These are phyloP conservation scores for Sericinus montela DNA, from an alignment of 2,888 invertebrate genomes.

Conservation along the genomic window DNA sequence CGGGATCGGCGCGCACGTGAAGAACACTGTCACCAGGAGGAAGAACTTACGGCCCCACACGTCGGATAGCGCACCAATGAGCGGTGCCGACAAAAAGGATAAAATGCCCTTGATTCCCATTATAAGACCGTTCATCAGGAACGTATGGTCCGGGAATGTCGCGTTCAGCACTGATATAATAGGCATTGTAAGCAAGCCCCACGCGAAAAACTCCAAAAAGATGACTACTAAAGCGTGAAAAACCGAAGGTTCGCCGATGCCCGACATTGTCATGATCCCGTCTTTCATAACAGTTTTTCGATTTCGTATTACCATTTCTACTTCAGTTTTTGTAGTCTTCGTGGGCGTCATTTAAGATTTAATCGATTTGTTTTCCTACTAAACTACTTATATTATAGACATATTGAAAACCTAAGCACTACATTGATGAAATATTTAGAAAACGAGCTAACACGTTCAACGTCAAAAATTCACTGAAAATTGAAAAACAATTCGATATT, in stretches of 20 bases:
- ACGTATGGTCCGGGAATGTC: conserved; percentile 99
- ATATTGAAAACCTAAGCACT: conserved; percentile 64
- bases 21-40: conserved; percentile 97
- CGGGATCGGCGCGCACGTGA: conserved; percentile 99
- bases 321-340: conserved; percentile 89
- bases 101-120: conserved; percentile 99
- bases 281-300: conserved; percentile 92
- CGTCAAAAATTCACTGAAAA: conserved; percentile 74
- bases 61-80: conserved; percentile 98
- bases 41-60: conserved; percentile 99
- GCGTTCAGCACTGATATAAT: conserved; percentile 96
- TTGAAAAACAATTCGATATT: conserved; percentile 70
- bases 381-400: conserved; percentile 65
- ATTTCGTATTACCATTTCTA: conserved; percentile 92
- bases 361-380: conserved; percentile 53
- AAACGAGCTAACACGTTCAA: conserved; percentile 62
- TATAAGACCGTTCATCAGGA: conserved; percentile 99
- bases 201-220: conserved; percentile 99
- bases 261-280: conserved; percentile 92
- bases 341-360: conserved; percentile 83
- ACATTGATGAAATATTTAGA: conserved; percentile 44
- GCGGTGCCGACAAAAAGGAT: conserved; percentile 97
- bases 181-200: conserved; percentile 99
- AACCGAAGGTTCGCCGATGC: conserved; percentile 96
- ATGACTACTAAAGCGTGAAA: conserved; percentile 99